Evolutionary conservation across 2,888 invertebrate genomes (phyloP), one percentile per base, ranked within the genome.

Genomic region (Eudasyphora cyanicolor): DNA sequence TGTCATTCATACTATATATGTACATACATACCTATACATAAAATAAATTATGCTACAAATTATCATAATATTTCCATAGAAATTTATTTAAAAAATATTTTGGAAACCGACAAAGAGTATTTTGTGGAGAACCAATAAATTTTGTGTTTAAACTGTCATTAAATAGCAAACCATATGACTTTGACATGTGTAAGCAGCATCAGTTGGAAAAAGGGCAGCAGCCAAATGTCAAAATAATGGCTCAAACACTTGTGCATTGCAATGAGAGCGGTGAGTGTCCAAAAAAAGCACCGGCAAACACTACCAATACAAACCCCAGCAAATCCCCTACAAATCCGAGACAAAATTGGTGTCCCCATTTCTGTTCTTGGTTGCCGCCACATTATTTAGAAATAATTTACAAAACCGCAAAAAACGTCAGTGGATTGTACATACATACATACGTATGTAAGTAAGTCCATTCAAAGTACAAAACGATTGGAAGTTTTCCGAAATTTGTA

Each of bases 201-300:
- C 60, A 60, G 60, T 27, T 29, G 29, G 29, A 29, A 24, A n/a
- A 24, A 60, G 29, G 14, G 27, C 27, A 60, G n/a, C 27, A 82
- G 57, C n/a, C 67, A 76, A 79, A 76, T 79, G 79, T 82, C 79
- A 76, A 76, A 82, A 76, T 62, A 76, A 73, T 79, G 76, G 12
- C 76, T 38, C 38, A 82, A 77, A 79, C 70, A 57, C 45, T 79
- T 64, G 42, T 29, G 29, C 17, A n/a, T 75, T 17, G 24, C 67
- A 69, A n/a, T n/a, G n/a, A n/a, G 17, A 76, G 12, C 24, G 4
- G 2, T 35, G 8, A 17, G 2, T 35, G 8, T 17, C 7, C 2
- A 38, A 42, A 7, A 42, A 42, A 21, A 21, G 38, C 19, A 64
- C 1, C 14, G 10, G 19, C 27, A n/a, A 29, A n/a, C 4, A 19